Evolutionary conservation across 2,797 vertebrate species (phyloP).

Genomic region (Myotis planiceps): DNA sequence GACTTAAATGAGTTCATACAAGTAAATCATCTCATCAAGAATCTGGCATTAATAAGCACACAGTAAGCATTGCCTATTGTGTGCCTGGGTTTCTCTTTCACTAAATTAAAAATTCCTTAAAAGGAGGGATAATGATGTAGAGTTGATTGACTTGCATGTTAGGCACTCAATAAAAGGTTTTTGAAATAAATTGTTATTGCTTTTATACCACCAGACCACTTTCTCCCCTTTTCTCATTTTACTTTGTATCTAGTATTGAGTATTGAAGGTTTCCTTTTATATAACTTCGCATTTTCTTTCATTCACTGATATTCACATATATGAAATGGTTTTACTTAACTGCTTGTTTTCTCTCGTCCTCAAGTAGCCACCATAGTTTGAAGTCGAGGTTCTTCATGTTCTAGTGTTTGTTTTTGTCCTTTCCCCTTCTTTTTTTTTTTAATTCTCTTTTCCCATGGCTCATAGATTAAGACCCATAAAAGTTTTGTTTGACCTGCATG

Average conservation of each 20-base stretch:
- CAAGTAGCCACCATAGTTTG: neutral
- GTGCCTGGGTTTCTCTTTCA: neutral
- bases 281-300: neutral
- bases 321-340: constrained; percentile 6
- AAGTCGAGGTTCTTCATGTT: neutral
- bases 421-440: fast-evolving
- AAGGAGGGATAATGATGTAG: neutral
- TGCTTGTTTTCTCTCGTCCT: neutral
- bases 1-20: neutral
- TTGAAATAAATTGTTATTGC: neutral
- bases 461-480: neutral
- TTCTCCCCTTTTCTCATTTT: neutral
- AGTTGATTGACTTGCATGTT: neutral
- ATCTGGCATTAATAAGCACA: neutral
- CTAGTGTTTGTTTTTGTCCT: neutral
- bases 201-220: neutral
- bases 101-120: neutral
- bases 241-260: neutral
- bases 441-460: neutral
- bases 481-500: neutral
- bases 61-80: neutral
- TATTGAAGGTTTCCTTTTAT: constrained; percentile 4
- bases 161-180: neutral
- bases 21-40: neutral
- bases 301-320: neutral